Evolutionary conservation across 2,797 vertebrate species (phyloP).

Genomic region (Cuculus canorus): DNA sequence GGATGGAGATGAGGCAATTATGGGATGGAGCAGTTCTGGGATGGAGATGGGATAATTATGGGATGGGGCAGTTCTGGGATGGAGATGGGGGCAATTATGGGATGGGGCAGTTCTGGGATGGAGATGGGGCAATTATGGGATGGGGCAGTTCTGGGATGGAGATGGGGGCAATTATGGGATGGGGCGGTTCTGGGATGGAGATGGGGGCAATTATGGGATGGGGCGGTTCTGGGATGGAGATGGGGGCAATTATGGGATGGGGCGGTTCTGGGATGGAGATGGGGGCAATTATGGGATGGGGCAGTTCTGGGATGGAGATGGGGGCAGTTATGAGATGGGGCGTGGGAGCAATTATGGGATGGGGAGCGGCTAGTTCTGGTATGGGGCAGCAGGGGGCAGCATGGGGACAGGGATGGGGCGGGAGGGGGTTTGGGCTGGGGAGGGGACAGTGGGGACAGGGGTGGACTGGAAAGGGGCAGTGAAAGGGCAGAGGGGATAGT

Average conservation of each 20-base stretch:
- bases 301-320: not conserved
- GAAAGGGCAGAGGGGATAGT: too few relatives aligned
- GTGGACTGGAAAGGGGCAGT: too few relatives aligned
- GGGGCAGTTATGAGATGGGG: not conserved
- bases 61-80: too few relatives aligned
- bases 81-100: too few relatives aligned
- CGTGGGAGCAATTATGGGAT: not conserved
- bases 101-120: too few relatives aligned
- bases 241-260: too few relatives aligned
- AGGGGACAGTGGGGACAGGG: too few relatives aligned
- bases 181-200: not conserved
- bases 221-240: too few relatives aligned
- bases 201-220: not conserved
- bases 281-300: not conserved
- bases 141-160: too few relatives aligned
- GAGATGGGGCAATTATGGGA: too few relatives aligned
- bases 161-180: not conserved
- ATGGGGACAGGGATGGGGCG: not conserved
- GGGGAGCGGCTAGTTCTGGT: not conserved
- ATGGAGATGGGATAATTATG: not conserved
- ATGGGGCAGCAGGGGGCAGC: conserved; percentile 41
- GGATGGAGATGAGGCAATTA: too few relatives aligned
- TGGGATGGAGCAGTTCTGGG: not conserved
- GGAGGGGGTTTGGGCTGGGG: not conserved
- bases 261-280: too few relatives aligned